Base-by-base conservation (phyloP, 2,888 invertebrate genomes). In the Cosmorhoe ocellata region DNA sequence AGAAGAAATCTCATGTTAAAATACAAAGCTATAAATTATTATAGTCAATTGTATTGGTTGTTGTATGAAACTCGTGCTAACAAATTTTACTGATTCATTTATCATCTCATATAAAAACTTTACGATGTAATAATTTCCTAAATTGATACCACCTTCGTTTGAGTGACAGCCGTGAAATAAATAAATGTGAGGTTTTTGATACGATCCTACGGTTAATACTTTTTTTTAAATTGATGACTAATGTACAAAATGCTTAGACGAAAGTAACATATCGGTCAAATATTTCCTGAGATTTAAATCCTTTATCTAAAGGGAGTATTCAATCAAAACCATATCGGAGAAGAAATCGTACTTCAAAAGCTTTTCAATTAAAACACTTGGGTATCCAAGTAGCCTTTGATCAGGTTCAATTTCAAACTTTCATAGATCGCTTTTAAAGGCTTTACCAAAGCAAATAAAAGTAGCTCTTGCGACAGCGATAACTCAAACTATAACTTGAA, bases 131-230 rank as follows among this genome's bases (percentile, higher is more conserved):
- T 47, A 42, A 51, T 64, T 65, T 53, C 18, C 47, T 26, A 73
- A 70, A 76, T 71, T 68, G 62, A 70, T 76, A 76, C 76, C 69
- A 62, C 62, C 59, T 53, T 12, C 59, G 41, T 51, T 51, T 72
- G 72, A 76, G 69, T 72, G 79, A 72, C 81, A 78, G 66, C 71
- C 81, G 71, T 81, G 74, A 80, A 81, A 82, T 75, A 78, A 76
- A 74, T 74, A 75, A 78, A 73, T 61, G 57, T 62, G 51, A 61
- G 66, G 64, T 62, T 61, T 64, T 59, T 2, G 60, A 64, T 61
- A 44, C 43, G 51, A 59, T 59, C 54, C 61, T 60, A 43, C 54
- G 44, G 42, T 49, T 51, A 36, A 22, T n/a, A 41, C 18, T 50
- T 56, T 56, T 55, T 53, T 30, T 31, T 43, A 41, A 41, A 38